Conservation (phyloP, 37 sponge, comb jelly and placozoan genomes). For the Eunapius fragilis region DNA sequence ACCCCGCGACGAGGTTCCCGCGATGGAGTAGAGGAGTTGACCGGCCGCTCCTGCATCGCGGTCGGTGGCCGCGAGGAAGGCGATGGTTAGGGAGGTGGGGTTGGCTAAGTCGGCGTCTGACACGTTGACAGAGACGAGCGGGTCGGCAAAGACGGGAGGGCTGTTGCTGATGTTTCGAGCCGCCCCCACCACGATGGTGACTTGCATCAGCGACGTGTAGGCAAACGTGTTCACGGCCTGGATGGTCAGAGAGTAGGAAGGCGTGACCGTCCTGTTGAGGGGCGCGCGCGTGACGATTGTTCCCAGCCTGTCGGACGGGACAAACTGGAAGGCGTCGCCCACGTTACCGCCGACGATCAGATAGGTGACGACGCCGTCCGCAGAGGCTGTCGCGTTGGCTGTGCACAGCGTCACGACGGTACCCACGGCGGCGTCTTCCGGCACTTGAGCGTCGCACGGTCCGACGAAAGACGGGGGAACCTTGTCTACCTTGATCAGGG, state of each 20-base stretch:
- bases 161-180: conserved; percentile 76
- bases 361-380: conserved; percentile 22
- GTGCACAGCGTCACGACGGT: conserved; percentile 15
- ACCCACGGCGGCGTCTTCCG: neutral
- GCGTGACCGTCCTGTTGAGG: conserved; percentile 44
- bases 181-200: conserved; percentile 13
- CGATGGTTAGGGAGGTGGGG: neutral
- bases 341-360: conserved; percentile 47
- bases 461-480: conserved; percentile 43
- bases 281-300: neutral
- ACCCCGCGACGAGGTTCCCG: neutral
- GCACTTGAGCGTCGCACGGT: conserved; percentile 7
- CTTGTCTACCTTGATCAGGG: conserved; percentile 66
- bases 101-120: neutral
- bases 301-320: conserved; percentile 25
- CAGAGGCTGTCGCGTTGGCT: conserved; percentile 11
- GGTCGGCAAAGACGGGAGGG: conserved; percentile 32
- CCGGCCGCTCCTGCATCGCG: conserved; percentile 60
- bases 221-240: conserved; percentile 53
- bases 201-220: neutral
- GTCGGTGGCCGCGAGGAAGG: conserved; percentile 56
- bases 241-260: conserved; percentile 43
- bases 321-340: conserved; percentile 30
- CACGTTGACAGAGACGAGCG: neutral
- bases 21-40: conserved; percentile 36